These are phyloP conservation scores for Pseudobourletiella spinata DNA, from an alignment of 1,140 invertebrate genomes.

Conservation along the genomic window DNA sequence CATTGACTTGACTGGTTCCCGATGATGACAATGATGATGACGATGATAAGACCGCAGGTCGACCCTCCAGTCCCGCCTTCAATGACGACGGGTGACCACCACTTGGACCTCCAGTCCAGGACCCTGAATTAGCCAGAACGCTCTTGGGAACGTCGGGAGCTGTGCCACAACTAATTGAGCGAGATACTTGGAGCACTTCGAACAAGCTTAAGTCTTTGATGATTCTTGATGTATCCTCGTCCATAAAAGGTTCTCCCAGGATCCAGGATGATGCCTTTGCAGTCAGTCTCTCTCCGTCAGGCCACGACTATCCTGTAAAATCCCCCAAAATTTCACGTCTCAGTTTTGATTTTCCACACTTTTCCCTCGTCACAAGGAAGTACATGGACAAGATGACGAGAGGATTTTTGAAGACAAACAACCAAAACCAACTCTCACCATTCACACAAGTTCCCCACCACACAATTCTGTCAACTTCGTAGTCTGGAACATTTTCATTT, in stretches of 20 bases:
- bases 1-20: neutral
- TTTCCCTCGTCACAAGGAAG: too few relatives aligned
- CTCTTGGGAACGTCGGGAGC: neutral
- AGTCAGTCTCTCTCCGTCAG: neutral
- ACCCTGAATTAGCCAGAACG: neutral
- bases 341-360: too few relatives aligned
- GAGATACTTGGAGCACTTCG: slow-evolving; percentile 8
- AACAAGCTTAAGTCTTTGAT: slow-evolving; percentile 24
- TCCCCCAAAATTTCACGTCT: too few relatives aligned
- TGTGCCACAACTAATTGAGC: neutral
- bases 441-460: too few relatives aligned
- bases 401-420: too few relatives aligned
- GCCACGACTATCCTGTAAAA: neutral
- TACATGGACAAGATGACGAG: too few relatives aligned
- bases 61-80: neutral
- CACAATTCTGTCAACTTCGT: too few relatives aligned
- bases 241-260: slow-evolving; percentile 7
- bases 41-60: neutral
- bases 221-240: slow-evolving; percentile 20
- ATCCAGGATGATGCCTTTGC: neutral
- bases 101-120: neutral
- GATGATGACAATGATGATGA: neutral
- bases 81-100: neutral
- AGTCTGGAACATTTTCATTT: too few relatives aligned
- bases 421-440: neutral